Evolutionary conservation across 2,888 invertebrate genomes (phyloP).

Genomic region (Pachycephus smyrnensis): DNA sequence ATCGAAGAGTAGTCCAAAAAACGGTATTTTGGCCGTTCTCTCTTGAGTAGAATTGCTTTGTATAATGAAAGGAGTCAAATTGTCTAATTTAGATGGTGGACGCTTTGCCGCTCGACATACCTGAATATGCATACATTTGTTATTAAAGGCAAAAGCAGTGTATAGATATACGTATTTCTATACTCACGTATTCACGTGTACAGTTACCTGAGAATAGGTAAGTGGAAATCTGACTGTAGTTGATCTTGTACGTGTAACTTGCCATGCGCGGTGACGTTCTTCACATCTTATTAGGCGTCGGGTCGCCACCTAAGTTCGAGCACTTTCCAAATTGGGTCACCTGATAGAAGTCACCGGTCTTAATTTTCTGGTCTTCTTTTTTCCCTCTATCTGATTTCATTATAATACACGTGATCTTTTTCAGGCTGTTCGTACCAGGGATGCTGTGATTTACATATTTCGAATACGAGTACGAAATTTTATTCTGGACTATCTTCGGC

Average conservation of each 20-base stretch:
- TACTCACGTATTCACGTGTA: background rate
- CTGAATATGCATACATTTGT: conserved; percentile 41
- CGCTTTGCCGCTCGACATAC: conserved; percentile 35
- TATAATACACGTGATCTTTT: background rate
- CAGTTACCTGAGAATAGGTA: background rate
- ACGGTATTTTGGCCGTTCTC: conserved; percentile 19
- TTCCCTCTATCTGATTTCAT: background rate
- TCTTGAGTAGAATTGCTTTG: conserved; percentile 44
- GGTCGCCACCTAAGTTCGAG: conserved; percentile 38
- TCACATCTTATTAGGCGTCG: conserved; percentile 52
- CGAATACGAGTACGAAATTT: background rate
- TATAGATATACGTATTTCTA: background rate
- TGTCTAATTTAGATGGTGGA: conserved; percentile 49
- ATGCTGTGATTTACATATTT: background rate
- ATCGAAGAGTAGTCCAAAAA: background rate
- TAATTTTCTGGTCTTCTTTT: background rate
- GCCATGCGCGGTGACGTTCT: conserved; percentile 27
- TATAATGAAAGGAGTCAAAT: conserved; percentile 53
- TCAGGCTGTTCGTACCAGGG: background rate
- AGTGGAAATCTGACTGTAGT: background rate
- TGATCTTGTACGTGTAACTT: conserved; percentile 10
- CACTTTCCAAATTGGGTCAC: conserved; percentile 47
- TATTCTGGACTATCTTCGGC: background rate
- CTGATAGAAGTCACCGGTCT: conserved; percentile 17
- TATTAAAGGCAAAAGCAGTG: background rate